These are phyloP conservation scores for Cheirogaleus medius DNA, from an alignment of 2,113 vertebrate genomes.

Conservation along the genomic window DNA sequence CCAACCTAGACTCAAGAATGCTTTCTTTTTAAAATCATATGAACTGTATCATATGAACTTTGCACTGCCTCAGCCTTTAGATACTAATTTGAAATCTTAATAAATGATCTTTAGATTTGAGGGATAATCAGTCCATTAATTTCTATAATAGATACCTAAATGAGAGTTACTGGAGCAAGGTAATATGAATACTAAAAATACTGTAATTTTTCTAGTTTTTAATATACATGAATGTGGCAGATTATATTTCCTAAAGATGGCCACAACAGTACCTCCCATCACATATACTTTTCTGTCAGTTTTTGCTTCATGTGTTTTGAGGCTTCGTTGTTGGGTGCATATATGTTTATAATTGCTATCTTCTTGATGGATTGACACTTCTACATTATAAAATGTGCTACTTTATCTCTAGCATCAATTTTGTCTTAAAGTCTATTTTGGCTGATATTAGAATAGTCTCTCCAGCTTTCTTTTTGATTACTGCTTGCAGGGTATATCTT, in stretches of 20 bases:
- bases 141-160: conserved; percentile 1
- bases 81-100: background rate
- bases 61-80: background rate
- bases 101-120: background rate
- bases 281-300: background rate
- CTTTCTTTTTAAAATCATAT: background rate
- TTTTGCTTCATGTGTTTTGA: background rate
- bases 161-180: background rate
- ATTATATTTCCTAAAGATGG: background rate
- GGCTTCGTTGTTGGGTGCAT: background rate
- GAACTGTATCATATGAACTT: background rate
- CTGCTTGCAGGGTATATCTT: background rate
- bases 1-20: background rate
- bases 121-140: background rate
- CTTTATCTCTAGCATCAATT: background rate
- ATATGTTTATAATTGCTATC: background rate
- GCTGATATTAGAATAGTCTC: background rate
- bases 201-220: background rate
- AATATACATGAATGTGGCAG: background rate
- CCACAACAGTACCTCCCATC: background rate
- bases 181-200: background rate
- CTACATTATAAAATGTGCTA: background rate
- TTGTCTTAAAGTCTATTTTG: background rate
- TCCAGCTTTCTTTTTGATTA: background rate
- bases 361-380: background rate